Percentiles rank a stretch among this genome's conserved stretches.
Evolutionary conservation across 2,888 invertebrate genomes (phyloP).

Genomic region (Synanthedon myopaeformis): DNA sequence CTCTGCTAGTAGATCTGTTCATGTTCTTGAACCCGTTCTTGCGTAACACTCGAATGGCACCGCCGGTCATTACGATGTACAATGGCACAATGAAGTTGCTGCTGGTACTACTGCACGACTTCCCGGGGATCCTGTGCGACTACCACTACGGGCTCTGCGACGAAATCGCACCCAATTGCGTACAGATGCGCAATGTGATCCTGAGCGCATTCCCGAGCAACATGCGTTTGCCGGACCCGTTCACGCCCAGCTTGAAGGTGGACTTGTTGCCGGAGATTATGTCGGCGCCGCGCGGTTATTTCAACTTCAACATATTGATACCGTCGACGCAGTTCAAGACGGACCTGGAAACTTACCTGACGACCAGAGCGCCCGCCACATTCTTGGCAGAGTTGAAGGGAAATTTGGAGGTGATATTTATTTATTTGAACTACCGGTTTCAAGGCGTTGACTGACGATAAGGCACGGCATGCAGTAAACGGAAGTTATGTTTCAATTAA

Average conservation of each 20-base stretch:
- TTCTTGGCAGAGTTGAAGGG: slow-evolving; percentile 93
- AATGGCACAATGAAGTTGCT: slow-evolving; percentile 95
- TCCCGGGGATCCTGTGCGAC: slow-evolving; percentile 99
- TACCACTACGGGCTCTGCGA: slow-evolving; percentile 99
- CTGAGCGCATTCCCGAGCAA: slow-evolving; percentile 90
- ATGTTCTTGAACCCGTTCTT: slow-evolving; percentile 97
- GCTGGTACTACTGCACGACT: slow-evolving; percentile 96
- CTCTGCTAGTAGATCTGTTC: slow-evolving; percentile 94
- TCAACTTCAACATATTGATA: slow-evolving; percentile 88
- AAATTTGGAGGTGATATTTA: slow-evolving; percentile 80
- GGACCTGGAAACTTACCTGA: slow-evolving; percentile 96
- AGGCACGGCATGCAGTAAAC: too few relatives aligned
- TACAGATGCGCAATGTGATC: slow-evolving; percentile 98
- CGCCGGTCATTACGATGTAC: slow-evolving; percentile 93
- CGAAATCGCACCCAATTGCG: slow-evolving; percentile 98
- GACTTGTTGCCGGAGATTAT: slow-evolving; percentile 91
- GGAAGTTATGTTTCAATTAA: too few relatives aligned
- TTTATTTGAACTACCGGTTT: not conserved
- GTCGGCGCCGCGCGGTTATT: slow-evolving; percentile 88
- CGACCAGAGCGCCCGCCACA: slow-evolving; percentile 93
- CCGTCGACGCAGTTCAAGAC: slow-evolving; percentile 91
- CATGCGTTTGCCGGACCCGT: slow-evolving; percentile 98
- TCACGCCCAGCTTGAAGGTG: slow-evolving; percentile 96
- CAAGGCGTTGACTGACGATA: too few relatives aligned
- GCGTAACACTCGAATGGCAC: slow-evolving; percentile 94